Evolutionary conservation across 2,888 invertebrate genomes (phyloP).

Genomic region (Timema cristinae): DNA sequence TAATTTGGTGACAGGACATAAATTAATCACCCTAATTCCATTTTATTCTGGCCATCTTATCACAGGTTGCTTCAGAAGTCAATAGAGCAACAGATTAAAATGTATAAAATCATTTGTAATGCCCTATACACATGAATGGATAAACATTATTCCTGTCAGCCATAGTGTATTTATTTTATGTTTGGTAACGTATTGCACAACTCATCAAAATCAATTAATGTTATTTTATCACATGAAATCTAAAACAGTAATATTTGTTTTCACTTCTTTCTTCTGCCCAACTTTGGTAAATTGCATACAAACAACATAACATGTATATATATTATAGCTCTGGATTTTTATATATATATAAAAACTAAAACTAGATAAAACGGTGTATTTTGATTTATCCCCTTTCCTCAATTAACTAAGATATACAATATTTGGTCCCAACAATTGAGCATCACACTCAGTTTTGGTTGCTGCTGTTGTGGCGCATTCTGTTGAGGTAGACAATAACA

Average conservation of each 20-base stretch:
- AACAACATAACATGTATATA: conserved; percentile 1
- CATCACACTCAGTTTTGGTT: conserved; percentile 9
- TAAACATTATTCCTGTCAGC: too few species aligned
- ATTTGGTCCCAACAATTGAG: conserved; percentile 28
- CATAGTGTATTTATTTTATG: too few species aligned
- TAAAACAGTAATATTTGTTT: conserved; percentile 5
- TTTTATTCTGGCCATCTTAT: too few species aligned
- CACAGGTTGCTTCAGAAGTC: too few species aligned
- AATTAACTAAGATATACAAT: conserved; percentile 7
- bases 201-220: not conserved
- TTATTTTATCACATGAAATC: not conserved
- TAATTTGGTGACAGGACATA: too few species aligned
- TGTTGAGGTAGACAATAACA: too few species aligned
- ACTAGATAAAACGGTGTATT: not conserved
- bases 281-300: conserved; percentile 1
- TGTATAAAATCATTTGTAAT: too few species aligned
- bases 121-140: too few species aligned
- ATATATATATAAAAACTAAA: conserved; percentile 2
- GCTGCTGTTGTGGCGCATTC: too few species aligned
- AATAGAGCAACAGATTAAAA: too few species aligned
- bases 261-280: conserved; percentile 1
- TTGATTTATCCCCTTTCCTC: conserved; percentile 10
- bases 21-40: too few species aligned
- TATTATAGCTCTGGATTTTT: not conserved
- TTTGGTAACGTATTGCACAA: not conserved